A percentile compares a stretch with the other conserved stretches of the same genome.
Conservation (phyloP, 1,140 invertebrate genomes). For the Drosophila persimilis region DNA sequence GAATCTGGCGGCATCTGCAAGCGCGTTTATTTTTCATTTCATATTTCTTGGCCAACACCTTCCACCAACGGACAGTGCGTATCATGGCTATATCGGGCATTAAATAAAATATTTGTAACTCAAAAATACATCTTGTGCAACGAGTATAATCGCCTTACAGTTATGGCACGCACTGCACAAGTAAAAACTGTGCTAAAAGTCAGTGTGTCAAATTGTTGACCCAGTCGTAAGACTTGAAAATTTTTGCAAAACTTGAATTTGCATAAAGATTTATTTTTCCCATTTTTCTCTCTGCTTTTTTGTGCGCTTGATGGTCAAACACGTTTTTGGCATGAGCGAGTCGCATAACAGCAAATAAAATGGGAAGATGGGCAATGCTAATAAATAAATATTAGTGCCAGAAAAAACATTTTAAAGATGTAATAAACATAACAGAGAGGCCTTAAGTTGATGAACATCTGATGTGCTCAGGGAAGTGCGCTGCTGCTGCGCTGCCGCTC, state of each 20-base stretch:
- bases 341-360: neutral
- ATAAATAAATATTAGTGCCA: neutral
- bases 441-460: no score
- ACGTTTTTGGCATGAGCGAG: conserved; percentile 8
- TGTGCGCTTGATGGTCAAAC: conserved; percentile 23
- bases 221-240: conserved; percentile 28
- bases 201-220: conserved; percentile 47
- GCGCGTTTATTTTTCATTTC: conserved; percentile 14
- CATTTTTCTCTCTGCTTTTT: neutral
- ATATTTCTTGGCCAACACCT: conserved; percentile 13
- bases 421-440: no score
- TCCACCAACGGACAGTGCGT: conserved; percentile 4
- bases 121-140: no score
- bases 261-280: conserved; percentile 5
- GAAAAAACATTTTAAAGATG: neutral
- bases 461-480: no score
- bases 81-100: neutral
- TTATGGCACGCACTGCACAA: neutral
- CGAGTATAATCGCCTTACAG: no score
- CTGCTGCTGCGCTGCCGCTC: no score
- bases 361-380: neutral
- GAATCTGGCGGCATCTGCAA: conserved; percentile 26
- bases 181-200: conserved; percentile 32
- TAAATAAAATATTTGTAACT: no score
- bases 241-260: conserved; percentile 33